Evolutionary conservation across 2,888 invertebrate species (phyloP).

Genomic region (Catonia carolina): DNA sequence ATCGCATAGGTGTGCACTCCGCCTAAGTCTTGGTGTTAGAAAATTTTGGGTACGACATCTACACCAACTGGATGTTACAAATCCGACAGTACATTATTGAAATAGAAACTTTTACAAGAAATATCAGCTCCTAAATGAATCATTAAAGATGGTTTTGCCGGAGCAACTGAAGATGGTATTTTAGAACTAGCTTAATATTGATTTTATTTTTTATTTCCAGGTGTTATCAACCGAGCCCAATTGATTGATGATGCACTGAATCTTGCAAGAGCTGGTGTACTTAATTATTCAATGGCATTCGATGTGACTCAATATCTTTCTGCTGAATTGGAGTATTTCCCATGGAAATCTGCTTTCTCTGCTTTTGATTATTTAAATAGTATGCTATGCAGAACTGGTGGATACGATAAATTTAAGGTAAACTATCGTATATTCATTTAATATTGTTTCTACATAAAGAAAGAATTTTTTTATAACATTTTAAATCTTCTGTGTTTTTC

Average conservation of each 20-base stretch:
- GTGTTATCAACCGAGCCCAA: constrained; percentile 46
- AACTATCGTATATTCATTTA: constrained; percentile 15
- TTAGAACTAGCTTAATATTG: no score
- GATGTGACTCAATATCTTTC: constrained; percentile 71
- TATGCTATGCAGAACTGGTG: constrained; percentile 68
- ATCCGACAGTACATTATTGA: no score
- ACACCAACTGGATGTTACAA: no score
- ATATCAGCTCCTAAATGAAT: no score
- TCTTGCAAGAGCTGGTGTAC: constrained; percentile 61
- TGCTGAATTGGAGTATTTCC: constrained; percentile 76
- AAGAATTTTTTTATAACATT: no score
- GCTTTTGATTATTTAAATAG: constrained; percentile 69
- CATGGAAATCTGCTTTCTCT: constrained; percentile 77
- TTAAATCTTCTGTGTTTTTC: no score
- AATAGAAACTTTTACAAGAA: no score
- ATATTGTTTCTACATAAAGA: neutral
- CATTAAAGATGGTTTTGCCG: no score
- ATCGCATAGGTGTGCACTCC: no score
- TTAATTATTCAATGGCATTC: constrained; percentile 68
- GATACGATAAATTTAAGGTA: constrained; percentile 62
- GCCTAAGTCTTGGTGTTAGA: no score
- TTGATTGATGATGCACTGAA: constrained; percentile 81
- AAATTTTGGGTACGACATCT: no score
- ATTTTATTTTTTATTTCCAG: constrained; percentile 13
- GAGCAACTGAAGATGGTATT: no score